These are phyloP conservation scores for Pantherophis vulpinus DNA, from an alignment of 2,797 vertebrate species.

Conservation along the genomic window DNA sequence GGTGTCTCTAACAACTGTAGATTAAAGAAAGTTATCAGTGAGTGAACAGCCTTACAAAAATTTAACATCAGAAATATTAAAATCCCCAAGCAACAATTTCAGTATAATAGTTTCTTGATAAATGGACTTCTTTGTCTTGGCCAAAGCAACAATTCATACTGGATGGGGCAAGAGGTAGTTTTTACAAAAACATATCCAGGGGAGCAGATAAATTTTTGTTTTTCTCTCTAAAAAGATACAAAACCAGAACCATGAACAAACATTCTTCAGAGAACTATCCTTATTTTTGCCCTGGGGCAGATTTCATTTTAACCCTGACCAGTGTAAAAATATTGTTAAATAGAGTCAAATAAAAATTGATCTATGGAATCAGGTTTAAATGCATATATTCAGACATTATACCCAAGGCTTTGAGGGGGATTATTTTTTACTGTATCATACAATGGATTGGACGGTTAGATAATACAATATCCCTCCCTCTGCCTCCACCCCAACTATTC, in stretches of 20 bases:
- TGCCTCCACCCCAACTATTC: background rate
- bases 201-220: background rate
- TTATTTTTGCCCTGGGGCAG: background rate
- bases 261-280: background rate
- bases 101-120: background rate
- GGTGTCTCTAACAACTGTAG: background rate
- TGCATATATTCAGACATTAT: background rate
- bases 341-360: background rate
- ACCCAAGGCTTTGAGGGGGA: background rate
- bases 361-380: background rate
- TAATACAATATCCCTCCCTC: background rate
- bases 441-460: background rate
- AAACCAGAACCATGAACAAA: background rate
- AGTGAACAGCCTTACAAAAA: background rate
- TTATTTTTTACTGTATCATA: background rate
- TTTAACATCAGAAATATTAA: background rate
- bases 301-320: background rate
- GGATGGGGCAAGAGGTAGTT: background rate
- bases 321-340: background rate
- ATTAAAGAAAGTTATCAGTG: background rate
- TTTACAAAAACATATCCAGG: background rate
- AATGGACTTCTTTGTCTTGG: background rate
- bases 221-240: background rate
- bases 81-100: background rate
- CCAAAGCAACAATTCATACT: background rate